Conservation (phyloP, 2,113 vertebrate species). For the Amphiprion percula region DNA sequence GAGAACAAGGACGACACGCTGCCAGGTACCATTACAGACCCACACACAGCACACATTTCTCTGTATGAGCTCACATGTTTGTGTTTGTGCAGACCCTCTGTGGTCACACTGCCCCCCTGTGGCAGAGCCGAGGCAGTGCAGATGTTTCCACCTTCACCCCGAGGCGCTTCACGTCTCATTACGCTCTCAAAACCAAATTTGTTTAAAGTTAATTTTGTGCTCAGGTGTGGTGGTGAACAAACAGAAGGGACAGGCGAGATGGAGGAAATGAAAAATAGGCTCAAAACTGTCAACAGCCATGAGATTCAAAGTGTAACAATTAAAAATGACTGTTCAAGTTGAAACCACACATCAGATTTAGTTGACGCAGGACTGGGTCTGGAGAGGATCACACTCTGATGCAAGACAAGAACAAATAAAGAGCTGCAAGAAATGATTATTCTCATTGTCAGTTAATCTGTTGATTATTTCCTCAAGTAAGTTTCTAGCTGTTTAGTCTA, state of each 20-base stretch:
- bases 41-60: slow-evolving; percentile 28
- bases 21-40: slow-evolving; percentile 39
- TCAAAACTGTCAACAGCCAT: slow-evolving; percentile 18
- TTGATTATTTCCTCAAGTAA: too few relatives aligned
- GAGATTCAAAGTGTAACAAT: neutral
- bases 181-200: slow-evolving; percentile 18
- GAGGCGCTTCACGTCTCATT: slow-evolving; percentile 17
- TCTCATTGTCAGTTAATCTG: too few relatives aligned
- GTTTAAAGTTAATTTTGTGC: slow-evolving; percentile 17
- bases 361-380: accelerated
- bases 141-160: neutral
- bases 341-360: neutral
- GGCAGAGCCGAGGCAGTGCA: slow-evolving; percentile 10
- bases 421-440: too few relatives aligned
- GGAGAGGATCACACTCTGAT: too few relatives aligned
- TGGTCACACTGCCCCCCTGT: slow-evolving; percentile 62
- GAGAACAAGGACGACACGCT: slow-evolving; percentile 17
- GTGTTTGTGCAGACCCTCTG: neutral
- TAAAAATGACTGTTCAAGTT: neutral
- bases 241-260: neutral
- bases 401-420: too few relatives aligned
- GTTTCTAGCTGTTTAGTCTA: too few relatives aligned
- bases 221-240: slow-evolving; percentile 8
- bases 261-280: slow-evolving; percentile 10
- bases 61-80: slow-evolving; percentile 32